Conservation (phyloP, 2,113 vertebrate genomes). For the Raja brachyura region DNA sequence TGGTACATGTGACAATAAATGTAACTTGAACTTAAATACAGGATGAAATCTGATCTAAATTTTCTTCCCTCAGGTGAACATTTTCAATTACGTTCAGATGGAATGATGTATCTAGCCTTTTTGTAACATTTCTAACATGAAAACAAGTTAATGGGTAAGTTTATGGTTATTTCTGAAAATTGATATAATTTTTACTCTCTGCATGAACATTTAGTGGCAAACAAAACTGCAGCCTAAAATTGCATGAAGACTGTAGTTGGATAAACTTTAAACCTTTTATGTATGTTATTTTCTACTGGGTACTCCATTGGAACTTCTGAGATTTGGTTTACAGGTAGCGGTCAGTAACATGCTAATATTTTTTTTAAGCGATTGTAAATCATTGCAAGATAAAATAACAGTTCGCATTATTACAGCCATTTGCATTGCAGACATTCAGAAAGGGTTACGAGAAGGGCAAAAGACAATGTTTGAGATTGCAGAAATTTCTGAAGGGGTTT, state of each 20-base stretch:
- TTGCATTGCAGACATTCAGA: background rate
- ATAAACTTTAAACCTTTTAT: background rate
- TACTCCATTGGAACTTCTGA: background rate
- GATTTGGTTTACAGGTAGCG: background rate
- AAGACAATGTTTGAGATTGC: background rate
- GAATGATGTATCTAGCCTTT: background rate
- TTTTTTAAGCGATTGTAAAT: background rate
- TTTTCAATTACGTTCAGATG: background rate
- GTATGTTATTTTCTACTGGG: background rate
- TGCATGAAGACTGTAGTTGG: background rate
- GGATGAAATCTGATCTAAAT: background rate
- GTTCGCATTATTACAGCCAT: background rate
- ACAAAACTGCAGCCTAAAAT: background rate
- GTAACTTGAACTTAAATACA: background rate
- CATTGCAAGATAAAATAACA: background rate
- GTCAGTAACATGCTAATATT: background rate
- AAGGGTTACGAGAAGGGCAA: background rate
- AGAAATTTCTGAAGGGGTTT: background rate
- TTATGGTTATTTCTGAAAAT: background rate
- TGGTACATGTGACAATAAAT: too few species aligned
- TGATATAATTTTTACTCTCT: background rate
- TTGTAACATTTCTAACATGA: background rate
- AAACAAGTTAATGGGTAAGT: background rate
- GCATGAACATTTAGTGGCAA: background rate
- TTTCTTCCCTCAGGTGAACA: conserved; percentile 5